A percentile compares a stretch with the other conserved stretches of the same genome.
Conservation (phyloP, 2,797 vertebrate genomes). For the Rhynchonycteris naso region DNA sequence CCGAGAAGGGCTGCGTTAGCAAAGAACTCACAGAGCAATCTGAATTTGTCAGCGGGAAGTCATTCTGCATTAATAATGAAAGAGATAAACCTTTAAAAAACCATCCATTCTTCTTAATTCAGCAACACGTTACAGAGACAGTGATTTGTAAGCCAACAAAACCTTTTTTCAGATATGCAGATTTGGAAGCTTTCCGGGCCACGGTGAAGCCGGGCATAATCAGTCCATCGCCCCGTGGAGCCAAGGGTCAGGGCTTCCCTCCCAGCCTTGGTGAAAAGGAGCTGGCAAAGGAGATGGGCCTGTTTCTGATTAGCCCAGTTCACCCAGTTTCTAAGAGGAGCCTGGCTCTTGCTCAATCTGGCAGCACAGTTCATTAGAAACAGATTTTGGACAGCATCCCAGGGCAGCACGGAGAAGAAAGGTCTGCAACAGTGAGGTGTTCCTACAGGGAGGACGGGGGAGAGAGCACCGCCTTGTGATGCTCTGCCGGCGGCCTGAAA, state of each 20-base stretch:
- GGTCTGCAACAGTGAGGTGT: neutral
- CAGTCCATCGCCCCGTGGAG: neutral
- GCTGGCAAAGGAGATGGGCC: neutral
- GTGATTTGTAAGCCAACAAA: neutral
- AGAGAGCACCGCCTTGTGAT: neutral
- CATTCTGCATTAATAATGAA: neutral
- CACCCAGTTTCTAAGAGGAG: neutral
- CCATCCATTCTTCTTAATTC: neutral
- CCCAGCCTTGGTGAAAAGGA: neutral
- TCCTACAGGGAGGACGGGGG: neutral
- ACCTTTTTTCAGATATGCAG: neutral
- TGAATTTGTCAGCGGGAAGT: neutral
- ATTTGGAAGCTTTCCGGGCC: neutral
- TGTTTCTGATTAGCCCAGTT: slow-evolving; percentile 26
- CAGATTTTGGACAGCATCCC: neutral
- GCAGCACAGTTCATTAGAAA: neutral
- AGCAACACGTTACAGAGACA: neutral
- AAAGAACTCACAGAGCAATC: neutral
- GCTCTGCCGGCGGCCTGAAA: neutral
- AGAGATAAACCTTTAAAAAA: slow-evolving; percentile 21
- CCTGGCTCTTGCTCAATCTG: neutral
- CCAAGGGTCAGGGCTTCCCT: neutral
- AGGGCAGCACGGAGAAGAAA: neutral
- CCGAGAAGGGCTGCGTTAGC: neutral
- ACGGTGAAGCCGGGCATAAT: neutral